Evolutionary conservation across 1,140 invertebrate genomes (phyloP).

Genomic region (Caenorhabditis brenneri): DNA sequence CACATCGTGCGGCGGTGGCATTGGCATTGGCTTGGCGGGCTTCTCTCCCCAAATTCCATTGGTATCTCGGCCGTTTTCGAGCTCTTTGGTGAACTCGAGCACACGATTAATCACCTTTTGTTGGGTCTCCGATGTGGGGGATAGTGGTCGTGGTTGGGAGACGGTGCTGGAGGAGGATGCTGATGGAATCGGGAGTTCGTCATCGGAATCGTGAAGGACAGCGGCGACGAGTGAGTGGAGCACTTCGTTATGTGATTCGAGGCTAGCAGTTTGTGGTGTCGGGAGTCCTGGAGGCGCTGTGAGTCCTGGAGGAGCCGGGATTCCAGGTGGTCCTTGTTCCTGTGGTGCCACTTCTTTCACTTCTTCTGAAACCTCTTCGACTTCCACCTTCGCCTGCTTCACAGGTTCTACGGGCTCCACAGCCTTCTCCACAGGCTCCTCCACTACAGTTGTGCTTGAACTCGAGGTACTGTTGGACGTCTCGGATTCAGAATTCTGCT

Average conservation of each 20-base stretch:
- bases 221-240: not conserved
- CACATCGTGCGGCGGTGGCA: no score
- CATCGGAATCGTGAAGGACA: not conserved
- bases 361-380: no score
- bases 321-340: not conserved
- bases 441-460: no score
- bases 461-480: no score
- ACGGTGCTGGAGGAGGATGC: not conserved
- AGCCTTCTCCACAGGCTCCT: no score
- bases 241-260: not conserved
- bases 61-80: no score
- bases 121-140: not conserved
- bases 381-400: no score
- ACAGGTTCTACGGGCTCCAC: no score
- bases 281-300: not conserved
- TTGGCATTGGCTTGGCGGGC: no score
- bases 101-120: not conserved
- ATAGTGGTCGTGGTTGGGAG: not conserved
- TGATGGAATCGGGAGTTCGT: not conserved
- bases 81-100: not conserved
- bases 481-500: no score
- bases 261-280: not conserved
- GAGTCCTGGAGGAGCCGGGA: no score
- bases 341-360: not conserved
- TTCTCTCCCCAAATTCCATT: no score